These are phyloP conservation scores for Acanthosepion lycidas DNA, from an alignment of 2,888 invertebrate species.

Conservation along the genomic window DNA sequence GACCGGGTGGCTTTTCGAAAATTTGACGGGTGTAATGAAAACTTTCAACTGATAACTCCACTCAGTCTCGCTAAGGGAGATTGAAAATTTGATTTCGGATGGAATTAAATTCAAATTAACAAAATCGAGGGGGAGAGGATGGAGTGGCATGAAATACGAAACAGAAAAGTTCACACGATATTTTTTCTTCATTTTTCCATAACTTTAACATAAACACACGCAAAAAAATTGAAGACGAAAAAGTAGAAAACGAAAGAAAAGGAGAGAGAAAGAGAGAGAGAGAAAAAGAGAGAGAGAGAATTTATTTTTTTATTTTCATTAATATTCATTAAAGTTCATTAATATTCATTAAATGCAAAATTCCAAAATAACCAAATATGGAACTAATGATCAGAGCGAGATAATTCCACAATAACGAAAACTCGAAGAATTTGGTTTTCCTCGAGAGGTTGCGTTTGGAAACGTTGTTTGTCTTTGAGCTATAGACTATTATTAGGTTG, in stretches of 20 bases:
- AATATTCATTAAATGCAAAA: not conserved
- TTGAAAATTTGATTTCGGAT: not conserved
- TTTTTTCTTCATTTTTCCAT: not conserved
- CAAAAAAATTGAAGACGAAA: not conserved
- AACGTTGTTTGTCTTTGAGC: no score
- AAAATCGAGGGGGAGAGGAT: not conserved
- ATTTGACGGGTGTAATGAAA: conserved; percentile 9
- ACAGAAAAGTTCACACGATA: not conserved
- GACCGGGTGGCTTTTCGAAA: not conserved
- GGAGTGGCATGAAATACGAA: not conserved
- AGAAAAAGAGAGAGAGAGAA: not conserved
- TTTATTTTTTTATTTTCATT: not conserved
- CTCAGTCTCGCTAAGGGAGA: not conserved
- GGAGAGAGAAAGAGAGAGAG: not conserved
- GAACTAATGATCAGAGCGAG: not conserved
- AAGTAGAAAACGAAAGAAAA: no score
- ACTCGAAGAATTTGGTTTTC: no score
- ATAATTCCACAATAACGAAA: not conserved
- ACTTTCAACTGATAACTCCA: not conserved
- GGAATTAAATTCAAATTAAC: conserved; percentile 9
- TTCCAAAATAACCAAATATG: not conserved
- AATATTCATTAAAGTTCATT: not conserved
- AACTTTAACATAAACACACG: not conserved
- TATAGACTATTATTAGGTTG: no score
- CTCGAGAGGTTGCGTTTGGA: no score